Evolutionary conservation across 2,888 invertebrate genomes (phyloP), one percentile per base, ranked within the genome.

Genomic region (Hyposoter didymator): DNA sequence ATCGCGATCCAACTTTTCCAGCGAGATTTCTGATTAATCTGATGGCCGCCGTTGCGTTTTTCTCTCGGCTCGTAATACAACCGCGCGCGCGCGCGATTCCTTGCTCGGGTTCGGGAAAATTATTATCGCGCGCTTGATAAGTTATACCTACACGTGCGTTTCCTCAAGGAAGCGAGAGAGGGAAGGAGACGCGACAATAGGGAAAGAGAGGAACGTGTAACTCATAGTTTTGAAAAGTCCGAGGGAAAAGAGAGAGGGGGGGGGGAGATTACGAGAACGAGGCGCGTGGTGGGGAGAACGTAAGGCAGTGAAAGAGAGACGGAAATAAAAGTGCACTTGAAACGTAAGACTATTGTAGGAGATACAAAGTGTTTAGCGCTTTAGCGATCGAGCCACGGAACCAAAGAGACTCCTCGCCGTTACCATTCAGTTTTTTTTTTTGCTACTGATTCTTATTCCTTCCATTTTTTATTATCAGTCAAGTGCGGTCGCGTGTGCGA

Each of bases 401-500:
- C 52, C 52, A 67, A 28, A 14, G 19, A 52, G 52, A 55, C 32
- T 32, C 67, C 35, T n/a, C 67, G 49, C 3, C 28, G 32, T 35
- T 43, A 55, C 67, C 32, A 28, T 52, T 72, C 69, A 39, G n/a
- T 62, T 73, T 55, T 67, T 45, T 32, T 64, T 49, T 55, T 32
- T 52, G 49, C 62, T 28, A 14, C 75, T 47, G 12, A 35, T 67
- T 55, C 43, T 43, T 28, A 45, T 66, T 62, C 49, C 12, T 47
- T 43, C 49, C 39, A 28, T 66, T 78, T 79, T 83, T 88, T 85
- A 86, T 93, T 92, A 93, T 93, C 92, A 93, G 93, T 93, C 91
- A 93, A 92, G 91, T 90, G 90, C 91, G 90, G 92, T 89, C 91
- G 90, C 90, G 90, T 90, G 91, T 88, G 88, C 88, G 88, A 90